Evolutionary conservation across 2,113 vertebrate genomes (phyloP).

Genomic region (Neotoma lepida): DNA sequence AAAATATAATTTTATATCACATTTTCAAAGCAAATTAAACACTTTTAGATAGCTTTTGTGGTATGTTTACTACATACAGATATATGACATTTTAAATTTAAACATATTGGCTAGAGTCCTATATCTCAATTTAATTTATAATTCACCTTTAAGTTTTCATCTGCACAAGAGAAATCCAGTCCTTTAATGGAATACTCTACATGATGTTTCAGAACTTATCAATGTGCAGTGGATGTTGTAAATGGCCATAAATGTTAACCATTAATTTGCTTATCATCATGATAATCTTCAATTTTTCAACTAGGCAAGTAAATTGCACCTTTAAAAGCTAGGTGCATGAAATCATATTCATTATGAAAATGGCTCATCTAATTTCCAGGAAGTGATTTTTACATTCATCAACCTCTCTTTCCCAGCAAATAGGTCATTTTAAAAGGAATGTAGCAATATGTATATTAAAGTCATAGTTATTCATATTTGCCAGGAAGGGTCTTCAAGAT

Average conservation of each 20-base stretch:
- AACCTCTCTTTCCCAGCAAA: constrained; percentile 51
- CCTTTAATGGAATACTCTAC: constrained; percentile 46
- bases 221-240: constrained; percentile 61
- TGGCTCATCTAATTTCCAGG: constrained; percentile 59
- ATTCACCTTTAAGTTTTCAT: constrained; percentile 55
- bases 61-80: background rate
- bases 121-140: constrained; percentile 55
- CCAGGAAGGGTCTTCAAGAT: background rate
- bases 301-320: constrained; percentile 54
- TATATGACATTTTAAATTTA: constrained; percentile 51
- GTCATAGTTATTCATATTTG: constrained; percentile 57
- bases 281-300: constrained; percentile 71
- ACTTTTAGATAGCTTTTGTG: constrained; percentile 46
- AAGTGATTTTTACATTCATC: constrained; percentile 70
- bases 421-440: constrained; percentile 64
- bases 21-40: constrained; percentile 53
- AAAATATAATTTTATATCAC: constrained; percentile 34
- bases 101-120: constrained; percentile 44
- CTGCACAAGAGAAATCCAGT: constrained; percentile 37
- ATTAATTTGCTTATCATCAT: constrained; percentile 63
- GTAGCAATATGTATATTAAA: background rate
- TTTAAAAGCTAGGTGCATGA: constrained; percentile 68
- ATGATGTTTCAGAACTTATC: constrained; percentile 52
- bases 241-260: constrained; percentile 51
- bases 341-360: constrained; percentile 78